Conservation (phyloP, 2,888 invertebrate genomes). For the Folsomia candida region DNA sequence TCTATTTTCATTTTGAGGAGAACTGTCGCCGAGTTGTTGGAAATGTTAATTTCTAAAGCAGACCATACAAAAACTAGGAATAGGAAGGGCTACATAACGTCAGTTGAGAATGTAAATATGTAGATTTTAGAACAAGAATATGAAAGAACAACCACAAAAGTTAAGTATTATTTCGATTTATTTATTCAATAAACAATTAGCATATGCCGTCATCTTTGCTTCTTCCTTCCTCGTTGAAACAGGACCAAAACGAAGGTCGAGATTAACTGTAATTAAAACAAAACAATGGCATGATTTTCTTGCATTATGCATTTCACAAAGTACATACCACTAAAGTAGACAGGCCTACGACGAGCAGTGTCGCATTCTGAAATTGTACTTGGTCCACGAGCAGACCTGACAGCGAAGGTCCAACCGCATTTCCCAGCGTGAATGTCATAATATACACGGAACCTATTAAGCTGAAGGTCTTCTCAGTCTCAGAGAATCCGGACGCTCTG, state of each 20-base stretch:
- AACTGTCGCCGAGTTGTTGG: too few species aligned
- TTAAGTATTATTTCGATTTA: too few species aligned
- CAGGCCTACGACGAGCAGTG: constrained; percentile 33
- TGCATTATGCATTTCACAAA: background rate
- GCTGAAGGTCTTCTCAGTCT: constrained; percentile 34
- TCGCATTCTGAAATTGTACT: constrained; percentile 38
- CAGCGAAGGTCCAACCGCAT: constrained; percentile 39
- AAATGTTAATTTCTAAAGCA: too few species aligned
- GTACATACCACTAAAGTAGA: constrained; percentile 27
- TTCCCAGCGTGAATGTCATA: constrained; percentile 43
- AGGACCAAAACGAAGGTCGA: background rate
- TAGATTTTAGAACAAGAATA: too few species aligned
- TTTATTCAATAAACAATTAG: too few species aligned
- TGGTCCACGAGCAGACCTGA: constrained; percentile 36
- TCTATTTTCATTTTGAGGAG: too few species aligned
- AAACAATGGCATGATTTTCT: background rate
- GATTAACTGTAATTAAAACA: background rate
- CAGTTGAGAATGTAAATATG: too few species aligned
- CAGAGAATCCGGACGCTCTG: constrained; percentile 34
- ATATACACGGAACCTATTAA: constrained; percentile 37
- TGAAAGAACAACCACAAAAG: too few species aligned
- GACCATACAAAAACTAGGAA: too few species aligned
- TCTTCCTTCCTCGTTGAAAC: background rate
- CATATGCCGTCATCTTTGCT: too few species aligned
- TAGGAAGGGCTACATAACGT: too few species aligned